Base-by-base conservation (phyloP, 2,888 invertebrate species). In the Caenorhabditis sp. region DNA sequence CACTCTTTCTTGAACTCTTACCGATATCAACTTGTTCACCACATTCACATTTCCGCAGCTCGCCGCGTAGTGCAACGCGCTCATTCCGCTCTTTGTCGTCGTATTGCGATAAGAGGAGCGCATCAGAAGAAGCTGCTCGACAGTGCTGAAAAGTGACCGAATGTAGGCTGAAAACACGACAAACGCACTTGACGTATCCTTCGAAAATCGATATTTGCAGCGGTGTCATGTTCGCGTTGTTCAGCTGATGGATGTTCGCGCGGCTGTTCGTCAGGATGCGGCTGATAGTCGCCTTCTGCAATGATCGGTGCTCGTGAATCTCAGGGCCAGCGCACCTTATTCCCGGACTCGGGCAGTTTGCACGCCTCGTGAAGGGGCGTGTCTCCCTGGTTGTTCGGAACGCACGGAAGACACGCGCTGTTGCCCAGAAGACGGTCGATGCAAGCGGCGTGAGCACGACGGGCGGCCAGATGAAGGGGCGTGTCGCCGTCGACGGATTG, bases 381-480 rank as follows among this genome's bases (percentile, higher is more conserved):
- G 45, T 81, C 76, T 20, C 81, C 81, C 26, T 53, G 26, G 11
- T 53, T 53, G 50, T 81, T 81, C 43, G 77, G 56, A 26, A 72
- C 65, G 39, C 65, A 78, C n/a, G 79, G 50, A 30, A 74, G 70
- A 56, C 77, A 65, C 11, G 59, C 24, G 35, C 43, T 52, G 6
- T 56, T 52, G 13, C 39, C 53, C 24, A 81, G 72, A 13, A 81
- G 62, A 13, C 81, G 59, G 39, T 81, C 81, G 52, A 81, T 78
- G 55, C 81, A 81, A 2, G 79, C 81, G 4, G 81, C 78, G 52
- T 81, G 74, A 17, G 71, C 72, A 41, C 65, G 70, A 30, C 78
- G 62, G 6, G 78, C 52, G 8, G 79, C 79, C 13, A 81, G 22
- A 62, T 81, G 81, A 17, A 81, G 73, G 3, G 79, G 61, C 24